These are phyloP conservation scores for Muscicapa striata DNA, from an alignment of 2,797 vertebrate species.

Conservation along the genomic window DNA sequence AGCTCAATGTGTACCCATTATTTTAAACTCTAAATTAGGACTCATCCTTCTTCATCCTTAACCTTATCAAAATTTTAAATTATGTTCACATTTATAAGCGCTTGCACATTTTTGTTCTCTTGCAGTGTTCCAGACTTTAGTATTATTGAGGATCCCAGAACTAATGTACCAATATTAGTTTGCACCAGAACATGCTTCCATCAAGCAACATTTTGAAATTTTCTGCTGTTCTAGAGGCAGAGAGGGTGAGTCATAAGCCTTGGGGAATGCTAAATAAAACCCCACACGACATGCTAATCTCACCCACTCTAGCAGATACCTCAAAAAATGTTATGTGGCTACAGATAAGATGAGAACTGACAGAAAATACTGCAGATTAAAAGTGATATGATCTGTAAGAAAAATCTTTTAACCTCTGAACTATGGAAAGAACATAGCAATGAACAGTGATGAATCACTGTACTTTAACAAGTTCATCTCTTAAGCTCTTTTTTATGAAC, in stretches of 20 bases:
- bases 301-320: conserved; percentile 20
- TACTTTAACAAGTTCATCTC: background rate
- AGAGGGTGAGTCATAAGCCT: background rate
- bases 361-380: conserved; percentile 18
- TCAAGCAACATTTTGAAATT: background rate
- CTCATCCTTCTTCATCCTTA: background rate
- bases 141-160: background rate
- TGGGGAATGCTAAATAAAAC: conserved; percentile 48
- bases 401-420: background rate
- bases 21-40: background rate
- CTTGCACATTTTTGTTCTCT: background rate
- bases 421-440: background rate
- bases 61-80: background rate
- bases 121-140: background rate
- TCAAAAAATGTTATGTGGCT: conserved; percentile 2
- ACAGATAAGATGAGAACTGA: background rate
- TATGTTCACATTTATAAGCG: background rate
- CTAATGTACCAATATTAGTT: background rate
- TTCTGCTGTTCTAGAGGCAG: background rate
- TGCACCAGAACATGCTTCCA: background rate
- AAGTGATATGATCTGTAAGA: background rate
- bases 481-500: background rate
- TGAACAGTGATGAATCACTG: background rate
- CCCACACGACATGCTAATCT: background rate
- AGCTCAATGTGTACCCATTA: background rate